Evolutionary conservation across 2,797 vertebrate species (phyloP), one percentile per base, ranked within the genome.

Genomic region (Takifugu rubripes): DNA sequence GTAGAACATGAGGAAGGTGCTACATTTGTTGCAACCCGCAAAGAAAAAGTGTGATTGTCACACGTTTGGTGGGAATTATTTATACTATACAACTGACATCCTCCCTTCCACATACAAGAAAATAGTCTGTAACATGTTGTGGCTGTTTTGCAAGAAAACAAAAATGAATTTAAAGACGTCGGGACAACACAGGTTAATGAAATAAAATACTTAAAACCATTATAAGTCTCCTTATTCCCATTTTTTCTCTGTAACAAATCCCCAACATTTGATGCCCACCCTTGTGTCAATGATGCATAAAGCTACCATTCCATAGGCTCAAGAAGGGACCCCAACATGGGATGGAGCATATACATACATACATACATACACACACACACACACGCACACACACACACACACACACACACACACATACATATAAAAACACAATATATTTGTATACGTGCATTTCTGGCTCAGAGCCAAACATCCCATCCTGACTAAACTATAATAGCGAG

Each of bases 401-500:
- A 21, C 17, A 21, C 21, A 21, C 21, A 21, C 21, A 21, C 21
- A 21, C 21, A 1, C 17, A 17, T 17, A 17, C 17, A 17, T 17
- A 17, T 21, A 21, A 21, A 21, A 21, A 21, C 21, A 21, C 21
- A 21, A 21, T 21, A 21, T 21, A 21, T 21, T 21, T 21, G 21
- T 21, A 21, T 21, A 21, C 21, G 1, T 21, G 21, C 21, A 21
- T 21, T 21, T 40, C 36, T 40, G 12, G 11, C 36, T 14, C 36
- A 40, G 10, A 12, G 36, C 12, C 36, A 40, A 40, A 40, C 36
- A 14, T 40, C 36, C 12, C 36, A 40, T 12, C 36, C 36, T 5
- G 2, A 33, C 64, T 85, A 73, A 79, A 77, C 79, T 79, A 66
- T 48, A 75, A 53, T 9, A 65, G 66, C 75, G 70, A 71, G 64